Evolutionary conservation across 1,140 invertebrate species (phyloP).

Genomic region (Aphaenogaster floridana): DNA sequence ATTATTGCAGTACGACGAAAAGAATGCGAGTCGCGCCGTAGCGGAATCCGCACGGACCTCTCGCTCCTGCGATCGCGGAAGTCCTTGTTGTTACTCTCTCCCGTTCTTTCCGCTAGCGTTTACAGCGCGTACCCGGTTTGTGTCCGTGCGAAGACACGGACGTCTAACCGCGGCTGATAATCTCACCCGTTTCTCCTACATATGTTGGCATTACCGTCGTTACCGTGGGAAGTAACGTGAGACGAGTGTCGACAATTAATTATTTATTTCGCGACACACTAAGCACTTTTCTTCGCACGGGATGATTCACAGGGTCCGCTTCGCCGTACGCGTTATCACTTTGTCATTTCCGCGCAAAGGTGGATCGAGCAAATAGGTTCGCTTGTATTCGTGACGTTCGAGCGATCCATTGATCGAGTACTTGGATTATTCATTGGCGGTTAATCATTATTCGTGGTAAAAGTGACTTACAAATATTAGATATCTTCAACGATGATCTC

Average conservation of each 20-base stretch:
- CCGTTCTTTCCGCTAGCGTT: background rate
- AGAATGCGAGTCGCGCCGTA: background rate
- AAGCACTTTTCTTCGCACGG: slow-evolving; percentile 29
- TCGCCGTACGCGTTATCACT: background rate
- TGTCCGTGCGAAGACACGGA: background rate
- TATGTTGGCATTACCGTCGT: background rate
- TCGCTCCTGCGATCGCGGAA: background rate
- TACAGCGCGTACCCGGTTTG: background rate
- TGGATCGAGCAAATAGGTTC: background rate
- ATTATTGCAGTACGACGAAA: slow-evolving; percentile 51
- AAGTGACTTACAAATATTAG: background rate
- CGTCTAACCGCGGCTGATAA: background rate
- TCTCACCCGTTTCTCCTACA: slow-evolving; percentile 31
- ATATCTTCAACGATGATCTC: background rate
- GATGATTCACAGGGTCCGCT: slow-evolving; percentile 27
- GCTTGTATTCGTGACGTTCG: background rate
- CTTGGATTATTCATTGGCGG: background rate
- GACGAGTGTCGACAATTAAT: slow-evolving; percentile 34
- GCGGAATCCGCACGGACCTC: slow-evolving; percentile 43
- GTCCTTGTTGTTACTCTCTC: slow-evolving; percentile 39
- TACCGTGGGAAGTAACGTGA: slow-evolving; percentile 52
- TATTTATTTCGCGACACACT: slow-evolving; percentile 45
- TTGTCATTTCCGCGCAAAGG: slow-evolving; percentile 9
- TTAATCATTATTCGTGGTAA: background rate
- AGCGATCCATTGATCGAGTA: background rate